Evolutionary conservation across 2,888 invertebrate species (phyloP).

Genomic region (Lasius platythorax): DNA sequence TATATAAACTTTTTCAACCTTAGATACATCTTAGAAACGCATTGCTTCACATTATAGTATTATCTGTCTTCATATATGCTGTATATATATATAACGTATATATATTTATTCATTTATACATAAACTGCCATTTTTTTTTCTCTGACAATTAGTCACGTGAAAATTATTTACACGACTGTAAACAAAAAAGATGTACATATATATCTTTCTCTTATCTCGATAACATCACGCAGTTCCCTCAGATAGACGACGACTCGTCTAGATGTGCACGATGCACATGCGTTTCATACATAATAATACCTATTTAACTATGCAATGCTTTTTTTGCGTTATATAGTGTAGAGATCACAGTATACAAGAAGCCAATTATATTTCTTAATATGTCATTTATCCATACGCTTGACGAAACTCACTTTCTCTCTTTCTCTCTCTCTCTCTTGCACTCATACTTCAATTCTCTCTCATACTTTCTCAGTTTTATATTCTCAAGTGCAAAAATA

Average conservation of each 20-base stretch:
- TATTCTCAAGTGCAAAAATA: slow-evolving; percentile 79
- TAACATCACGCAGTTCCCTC: slow-evolving; percentile 72
- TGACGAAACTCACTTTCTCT: slow-evolving; percentile 28
- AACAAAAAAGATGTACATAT: slow-evolving; percentile 72
- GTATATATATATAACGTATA: slow-evolving; percentile 13
- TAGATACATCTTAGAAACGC: slow-evolving; percentile 24
- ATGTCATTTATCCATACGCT: slow-evolving; percentile 56
- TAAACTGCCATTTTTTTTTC: slow-evolving; percentile 17
- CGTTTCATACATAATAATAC: slow-evolving; percentile 37
- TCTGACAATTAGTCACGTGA: slow-evolving; percentile 28
- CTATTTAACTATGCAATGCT: slow-evolving; percentile 69
- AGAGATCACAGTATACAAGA: slow-evolving; percentile 86
- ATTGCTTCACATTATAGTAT: slow-evolving; percentile 35
- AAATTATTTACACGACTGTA: slow-evolving; percentile 59
- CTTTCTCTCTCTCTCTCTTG: slow-evolving; percentile 51
- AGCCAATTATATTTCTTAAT: slow-evolving; percentile 84
- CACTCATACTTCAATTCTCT: slow-evolving; percentile 51
- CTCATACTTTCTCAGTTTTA: slow-evolving; percentile 53
- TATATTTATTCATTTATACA: slow-evolving; percentile 30
- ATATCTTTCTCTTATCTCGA: slow-evolving; percentile 69
- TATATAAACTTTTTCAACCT: slow-evolving; percentile 63
- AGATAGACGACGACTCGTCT: slow-evolving; percentile 5
- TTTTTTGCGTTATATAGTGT: slow-evolving; percentile 71
- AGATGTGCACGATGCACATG: slow-evolving; percentile 6
- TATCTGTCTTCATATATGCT: slow-evolving; percentile 38